Conservation (phyloP, 2,888 invertebrate genomes). For the Micropterix aruncella region DNA sequence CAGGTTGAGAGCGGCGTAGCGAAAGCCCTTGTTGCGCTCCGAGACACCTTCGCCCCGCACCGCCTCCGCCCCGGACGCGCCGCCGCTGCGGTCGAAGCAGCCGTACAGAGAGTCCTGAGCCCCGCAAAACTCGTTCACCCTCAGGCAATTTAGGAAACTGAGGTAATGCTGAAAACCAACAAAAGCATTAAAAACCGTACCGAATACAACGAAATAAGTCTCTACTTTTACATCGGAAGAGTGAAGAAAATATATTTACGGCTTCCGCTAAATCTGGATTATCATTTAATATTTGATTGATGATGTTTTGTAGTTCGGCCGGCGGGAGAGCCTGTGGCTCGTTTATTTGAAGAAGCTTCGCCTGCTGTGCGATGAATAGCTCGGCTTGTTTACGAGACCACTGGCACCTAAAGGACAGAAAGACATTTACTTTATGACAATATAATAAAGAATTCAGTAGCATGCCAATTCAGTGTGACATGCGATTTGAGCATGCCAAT, state of each 20-base stretch:
- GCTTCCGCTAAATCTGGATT: conserved; percentile 74
- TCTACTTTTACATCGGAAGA: not conserved
- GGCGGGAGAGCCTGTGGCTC: conserved; percentile 68
- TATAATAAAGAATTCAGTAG: too few relatives aligned
- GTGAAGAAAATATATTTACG: conserved; percentile 38
- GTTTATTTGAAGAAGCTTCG: conserved; percentile 66
- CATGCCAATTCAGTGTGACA: too few relatives aligned
- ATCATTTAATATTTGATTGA: conserved; percentile 55
- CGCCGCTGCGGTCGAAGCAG: conserved; percentile 58
- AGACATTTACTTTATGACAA: too few relatives aligned
- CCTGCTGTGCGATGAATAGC: conserved; percentile 77
- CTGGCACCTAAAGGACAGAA: too few relatives aligned
- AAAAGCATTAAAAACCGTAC: too few relatives aligned
- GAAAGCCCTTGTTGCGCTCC: conserved; percentile 48
- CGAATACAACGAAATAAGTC: not conserved
- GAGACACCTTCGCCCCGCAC: conserved; percentile 31
- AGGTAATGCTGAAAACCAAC: conserved; percentile 63
- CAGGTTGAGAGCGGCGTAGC: conserved; percentile 84
- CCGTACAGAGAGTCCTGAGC: conserved; percentile 68
- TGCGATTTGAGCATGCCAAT: too few relatives aligned
- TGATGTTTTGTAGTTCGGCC: conserved; percentile 57
- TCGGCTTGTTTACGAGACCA: conserved; percentile 87
- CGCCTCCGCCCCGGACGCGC: conserved; percentile 21
- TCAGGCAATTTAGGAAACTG: conserved; percentile 77
- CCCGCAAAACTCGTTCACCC: conserved; percentile 77